phyloP scores from a whole-genome alignment of 2,888 invertebrate species.

The Tholera decimalis region DNA sequence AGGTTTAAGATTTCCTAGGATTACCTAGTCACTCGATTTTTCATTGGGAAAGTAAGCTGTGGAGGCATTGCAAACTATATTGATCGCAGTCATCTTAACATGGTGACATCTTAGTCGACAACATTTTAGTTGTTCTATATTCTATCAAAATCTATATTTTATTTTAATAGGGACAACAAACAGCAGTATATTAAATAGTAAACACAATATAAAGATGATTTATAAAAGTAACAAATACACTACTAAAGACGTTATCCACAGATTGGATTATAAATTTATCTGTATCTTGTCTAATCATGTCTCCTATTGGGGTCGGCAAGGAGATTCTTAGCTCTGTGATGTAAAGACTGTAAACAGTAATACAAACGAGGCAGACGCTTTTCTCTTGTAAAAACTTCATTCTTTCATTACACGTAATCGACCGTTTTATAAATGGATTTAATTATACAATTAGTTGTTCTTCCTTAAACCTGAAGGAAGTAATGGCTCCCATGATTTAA shows the following conservation, averaged over 20 bases:
- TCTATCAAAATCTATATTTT: too few relatives aligned
- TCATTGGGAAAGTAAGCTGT: not conserved
- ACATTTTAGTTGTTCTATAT: too few relatives aligned
- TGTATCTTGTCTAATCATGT: not conserved
- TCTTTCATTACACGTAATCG: conserved; percentile 15
- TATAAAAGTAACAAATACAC: too few relatives aligned
- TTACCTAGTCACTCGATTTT: not conserved
- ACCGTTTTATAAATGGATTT: conserved; percentile 27
- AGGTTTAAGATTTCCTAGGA: not conserved
- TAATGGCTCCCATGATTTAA: conserved; percentile 55
- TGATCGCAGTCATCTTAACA: not conserved
- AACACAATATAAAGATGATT: too few relatives aligned
- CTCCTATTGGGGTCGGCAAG: not conserved
- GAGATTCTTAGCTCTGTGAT: not conserved
- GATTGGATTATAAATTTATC: too few relatives aligned
- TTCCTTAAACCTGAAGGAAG: conserved; percentile 52
- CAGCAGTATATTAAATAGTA: too few relatives aligned
- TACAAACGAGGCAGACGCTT: not conserved
- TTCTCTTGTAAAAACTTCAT: not conserved
- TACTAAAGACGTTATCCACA: too few relatives aligned
- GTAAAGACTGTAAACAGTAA: not conserved
- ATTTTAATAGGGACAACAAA: too few relatives aligned
- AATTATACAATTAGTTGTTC: conserved; percentile 41
- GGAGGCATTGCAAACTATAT: too few relatives aligned
- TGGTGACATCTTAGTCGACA: not conserved